Evolutionary conservation across 2,113 vertebrate species (phyloP), one percentile per base, ranked within the genome.

Genomic region (Dasyurus viverrinus): DNA sequence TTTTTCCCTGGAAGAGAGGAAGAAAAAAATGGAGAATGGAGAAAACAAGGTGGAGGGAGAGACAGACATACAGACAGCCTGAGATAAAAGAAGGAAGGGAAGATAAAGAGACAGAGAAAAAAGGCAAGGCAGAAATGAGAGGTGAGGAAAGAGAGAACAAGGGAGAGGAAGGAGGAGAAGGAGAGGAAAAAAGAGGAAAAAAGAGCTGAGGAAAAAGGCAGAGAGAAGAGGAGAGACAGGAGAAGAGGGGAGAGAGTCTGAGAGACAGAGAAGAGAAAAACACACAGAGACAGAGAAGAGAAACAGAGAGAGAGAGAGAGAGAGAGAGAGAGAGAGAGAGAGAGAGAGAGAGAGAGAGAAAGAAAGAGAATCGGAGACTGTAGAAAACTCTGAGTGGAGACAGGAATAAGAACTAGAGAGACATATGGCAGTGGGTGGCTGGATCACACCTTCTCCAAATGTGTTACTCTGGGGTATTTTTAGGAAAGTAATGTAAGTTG

Each of bases 111-210:
- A 68, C 53, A 26, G 27, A 10, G 14, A n/a, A 8, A 27, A 3
- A 22, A 23, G 23, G 8, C 14, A 23, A 27, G 6, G 30, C 1
- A 26, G 90, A 14, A 54, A 30, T 14, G 46, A n/a, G 8, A 12
- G 4, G 7, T 7, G 26, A 6, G 8, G 26, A 53, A 1, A 25
- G 54, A 54, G 0, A 47, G 90, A 91, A 54, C 68, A 36, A 95
- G 91, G 90, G 91, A 89, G 53, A 48, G 57, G 46, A 54, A 92
- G 84, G 60, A 23, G 90, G n/a, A 76, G 94, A 93, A 94, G 93
- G 93, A 96, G 90, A 92, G n/a, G n/a, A n/a, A n/a, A n/a, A n/a
- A n/a, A n/a, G 90, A 96, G 95, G 90, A 94, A 94, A 89, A 53
- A n/a, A 8, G 30, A 96, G 96, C 94, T 97, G 93, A 95, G 96